Evolutionary conservation across 1,140 invertebrate genomes (phyloP).

Genomic region (Bombus balteatus): DNA sequence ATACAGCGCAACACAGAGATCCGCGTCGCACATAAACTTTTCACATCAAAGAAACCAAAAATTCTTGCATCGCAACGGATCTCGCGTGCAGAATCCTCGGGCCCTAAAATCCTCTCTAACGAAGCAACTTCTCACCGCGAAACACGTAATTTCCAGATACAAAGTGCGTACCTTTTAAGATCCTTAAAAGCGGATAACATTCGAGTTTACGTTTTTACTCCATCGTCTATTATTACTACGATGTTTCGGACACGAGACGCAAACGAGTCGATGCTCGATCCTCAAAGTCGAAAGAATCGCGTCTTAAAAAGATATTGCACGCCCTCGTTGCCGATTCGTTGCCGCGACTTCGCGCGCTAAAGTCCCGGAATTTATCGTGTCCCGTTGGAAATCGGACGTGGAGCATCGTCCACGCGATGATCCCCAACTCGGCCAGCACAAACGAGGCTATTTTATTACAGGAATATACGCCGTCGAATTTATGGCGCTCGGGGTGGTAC

Average conservation of each 20-base stretch:
- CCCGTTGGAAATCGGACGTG: constrained; percentile 12
- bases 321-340: not conserved
- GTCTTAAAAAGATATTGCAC: not conserved
- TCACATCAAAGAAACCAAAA: not conserved
- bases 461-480: constrained; percentile 11
- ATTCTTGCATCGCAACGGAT: not conserved
- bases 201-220: no score
- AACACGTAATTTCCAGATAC: not conserved
- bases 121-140: not conserved
- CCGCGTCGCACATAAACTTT: not conserved
- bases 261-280: no score
- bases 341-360: not conserved
- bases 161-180: not conserved
- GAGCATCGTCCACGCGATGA: not conserved
- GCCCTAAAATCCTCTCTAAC: not conserved
- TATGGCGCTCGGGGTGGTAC: not conserved
- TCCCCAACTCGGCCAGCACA: not conserved
- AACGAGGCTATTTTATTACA: constrained; percentile 23
- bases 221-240: no score
- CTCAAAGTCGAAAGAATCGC: not conserved
- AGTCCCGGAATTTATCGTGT: constrained; percentile 11
- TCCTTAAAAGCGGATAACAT: not conserved
- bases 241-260: no score
- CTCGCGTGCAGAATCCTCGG: not conserved
- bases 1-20: not conserved